These are phyloP conservation scores for Adelphocoris suturalis DNA, from an alignment of 2,888 invertebrate genomes.

Conservation along the genomic window DNA sequence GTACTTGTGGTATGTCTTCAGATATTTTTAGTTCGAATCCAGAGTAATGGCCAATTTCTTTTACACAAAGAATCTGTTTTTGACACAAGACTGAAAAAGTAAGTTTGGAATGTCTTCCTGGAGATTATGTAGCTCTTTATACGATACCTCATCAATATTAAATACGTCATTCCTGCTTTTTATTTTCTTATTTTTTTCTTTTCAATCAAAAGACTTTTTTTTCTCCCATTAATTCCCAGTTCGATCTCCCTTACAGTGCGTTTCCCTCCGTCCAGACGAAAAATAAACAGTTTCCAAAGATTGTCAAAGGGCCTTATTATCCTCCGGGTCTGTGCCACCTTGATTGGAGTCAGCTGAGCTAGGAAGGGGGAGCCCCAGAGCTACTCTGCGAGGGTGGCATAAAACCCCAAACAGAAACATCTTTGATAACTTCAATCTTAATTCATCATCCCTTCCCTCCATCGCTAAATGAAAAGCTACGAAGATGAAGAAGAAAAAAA, in stretches of 20 bases:
- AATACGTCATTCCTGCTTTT: slow-evolving; percentile 72
- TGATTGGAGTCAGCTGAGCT: slow-evolving; percentile 42
- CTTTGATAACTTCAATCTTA: slow-evolving; percentile 52
- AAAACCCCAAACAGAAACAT: slow-evolving; percentile 41
- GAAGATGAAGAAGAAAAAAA: neutral
- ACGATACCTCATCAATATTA: slow-evolving; percentile 70
- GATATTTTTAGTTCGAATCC: no score
- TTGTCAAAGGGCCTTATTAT: slow-evolving; percentile 60
- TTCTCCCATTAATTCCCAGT: slow-evolving; percentile 52
- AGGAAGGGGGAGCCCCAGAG: neutral
- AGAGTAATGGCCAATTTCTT: no score
- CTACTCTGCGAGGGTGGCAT: slow-evolving; percentile 47
- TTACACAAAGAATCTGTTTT: no score
- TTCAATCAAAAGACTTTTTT: slow-evolving; percentile 9
- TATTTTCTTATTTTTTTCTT: no score
- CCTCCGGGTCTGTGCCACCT: neutral
- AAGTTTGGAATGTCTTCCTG: no score
- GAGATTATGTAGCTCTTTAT: no score
- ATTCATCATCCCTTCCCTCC: slow-evolving; percentile 22
- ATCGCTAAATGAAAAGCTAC: slow-evolving; percentile 45
- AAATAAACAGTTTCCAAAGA: slow-evolving; percentile 54
- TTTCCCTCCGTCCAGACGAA: slow-evolving; percentile 7
- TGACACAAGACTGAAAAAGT: neutral
- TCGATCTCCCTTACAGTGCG: neutral
- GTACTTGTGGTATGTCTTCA: no score